Conservation (phyloP, 2,888 invertebrate genomes). For the Drosophila paucipuncta region DNA sequence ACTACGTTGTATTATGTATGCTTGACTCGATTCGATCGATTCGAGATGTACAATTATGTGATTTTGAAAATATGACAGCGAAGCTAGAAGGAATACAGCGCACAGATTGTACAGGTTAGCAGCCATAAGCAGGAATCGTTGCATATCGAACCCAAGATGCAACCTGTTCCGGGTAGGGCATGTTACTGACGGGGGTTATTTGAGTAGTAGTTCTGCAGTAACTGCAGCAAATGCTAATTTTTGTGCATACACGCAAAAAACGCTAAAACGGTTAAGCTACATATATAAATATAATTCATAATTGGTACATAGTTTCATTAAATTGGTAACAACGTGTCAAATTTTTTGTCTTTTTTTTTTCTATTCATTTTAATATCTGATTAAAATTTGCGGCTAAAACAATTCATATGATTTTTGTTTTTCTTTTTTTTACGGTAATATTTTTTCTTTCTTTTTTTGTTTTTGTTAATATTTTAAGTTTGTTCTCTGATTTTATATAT, state of each 20-base stretch:
- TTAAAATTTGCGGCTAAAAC: slow-evolving; percentile 55
- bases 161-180: background rate
- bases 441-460: slow-evolving; percentile 3
- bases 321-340: slow-evolving; percentile 44
- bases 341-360: background rate
- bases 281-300: slow-evolving; percentile 26
- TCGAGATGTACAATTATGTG: slow-evolving; percentile 3
- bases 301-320: slow-evolving; percentile 29
- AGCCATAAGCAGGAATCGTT: slow-evolving; percentile 32
- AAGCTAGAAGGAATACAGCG: slow-evolving; percentile 4
- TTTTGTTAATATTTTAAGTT: slow-evolving; percentile 31
- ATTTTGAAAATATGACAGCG: slow-evolving; percentile 13
- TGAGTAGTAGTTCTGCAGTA: slow-evolving; percentile 13
- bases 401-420: slow-evolving; percentile 23
- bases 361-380: slow-evolving; percentile 21
- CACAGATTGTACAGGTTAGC: slow-evolving; percentile 11
- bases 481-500: slow-evolving; percentile 27
- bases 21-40: slow-evolving; percentile 19
- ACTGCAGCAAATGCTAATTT: slow-evolving; percentile 42
- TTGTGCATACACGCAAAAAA: slow-evolving; percentile 42
- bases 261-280: slow-evolving; percentile 26
- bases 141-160: slow-evolving; percentile 1
- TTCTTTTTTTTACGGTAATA: background rate
- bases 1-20: slow-evolving; percentile 40
- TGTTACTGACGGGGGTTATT: background rate